phyloP scores from a whole-genome alignment of 2,888 invertebrate genomes.

The Pegoplata infirma region DNA sequence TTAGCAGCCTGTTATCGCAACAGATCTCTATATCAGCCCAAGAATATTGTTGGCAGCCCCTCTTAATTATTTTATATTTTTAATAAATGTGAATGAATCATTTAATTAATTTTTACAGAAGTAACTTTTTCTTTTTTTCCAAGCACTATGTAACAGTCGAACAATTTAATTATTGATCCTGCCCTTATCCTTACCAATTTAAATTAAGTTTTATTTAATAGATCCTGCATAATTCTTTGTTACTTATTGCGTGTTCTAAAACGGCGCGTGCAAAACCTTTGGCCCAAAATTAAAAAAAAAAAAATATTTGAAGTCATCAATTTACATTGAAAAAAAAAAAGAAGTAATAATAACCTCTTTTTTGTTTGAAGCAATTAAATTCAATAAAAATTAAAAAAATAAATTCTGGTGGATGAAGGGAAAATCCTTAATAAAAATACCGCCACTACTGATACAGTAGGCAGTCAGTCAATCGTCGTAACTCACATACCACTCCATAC shows the following conservation, averaged over 20 bases:
- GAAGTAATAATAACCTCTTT: background rate
- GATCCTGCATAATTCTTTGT: slow-evolving; percentile 55
- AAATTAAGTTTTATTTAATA: slow-evolving; percentile 38
- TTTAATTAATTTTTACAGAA: background rate
- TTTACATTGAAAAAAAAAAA: slow-evolving; percentile 29
- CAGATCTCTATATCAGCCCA: no score
- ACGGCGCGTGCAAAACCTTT: slow-evolving; percentile 58
- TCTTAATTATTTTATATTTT: no score
- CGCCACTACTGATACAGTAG: slow-evolving; percentile 19
- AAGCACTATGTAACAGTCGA: background rate
- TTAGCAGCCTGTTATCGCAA: no score
- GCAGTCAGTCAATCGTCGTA: slow-evolving; percentile 10
- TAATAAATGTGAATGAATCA: no score
- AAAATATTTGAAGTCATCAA: slow-evolving; percentile 20
- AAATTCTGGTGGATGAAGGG: slow-evolving; percentile 34
- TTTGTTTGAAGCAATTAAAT: slow-evolving; percentile 34
- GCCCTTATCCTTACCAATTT: slow-evolving; percentile 59
- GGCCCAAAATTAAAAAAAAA: slow-evolving; percentile 2
- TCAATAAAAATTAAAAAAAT: slow-evolving; percentile 38
- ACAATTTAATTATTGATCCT: slow-evolving; percentile 54
- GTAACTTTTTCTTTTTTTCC: background rate
- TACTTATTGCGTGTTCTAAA: background rate
- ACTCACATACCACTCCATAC: background rate
- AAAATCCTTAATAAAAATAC: slow-evolving; percentile 40
- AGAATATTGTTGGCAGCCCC: no score